These are phyloP conservation scores for Etheostoma spectabile DNA, from an alignment of 2,113 vertebrate genomes.

Conservation along the genomic window DNA sequence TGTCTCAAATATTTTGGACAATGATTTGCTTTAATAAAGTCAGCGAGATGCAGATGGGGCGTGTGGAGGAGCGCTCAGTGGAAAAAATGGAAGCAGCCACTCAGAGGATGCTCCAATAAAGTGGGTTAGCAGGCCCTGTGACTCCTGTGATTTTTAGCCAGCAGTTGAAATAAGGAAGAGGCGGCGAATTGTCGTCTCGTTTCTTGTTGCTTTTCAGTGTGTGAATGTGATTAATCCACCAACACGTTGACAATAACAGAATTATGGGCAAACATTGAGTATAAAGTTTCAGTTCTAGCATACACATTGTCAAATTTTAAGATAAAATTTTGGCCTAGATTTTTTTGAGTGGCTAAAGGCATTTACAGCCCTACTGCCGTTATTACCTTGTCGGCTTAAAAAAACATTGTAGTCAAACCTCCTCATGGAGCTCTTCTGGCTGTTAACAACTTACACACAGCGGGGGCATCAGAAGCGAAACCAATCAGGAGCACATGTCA, in stretches of 20 bases:
- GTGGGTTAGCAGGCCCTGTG: conserved; percentile 24
- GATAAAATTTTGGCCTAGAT: conserved; percentile 27
- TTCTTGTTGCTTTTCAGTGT: not conserved
- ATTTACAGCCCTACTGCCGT: conserved; percentile 1
- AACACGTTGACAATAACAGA: conserved; percentile 1
- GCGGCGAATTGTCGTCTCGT: not conserved
- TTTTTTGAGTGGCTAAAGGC: conserved; percentile 20
- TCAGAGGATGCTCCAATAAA: not conserved
- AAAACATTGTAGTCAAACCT: conserved; percentile 6
- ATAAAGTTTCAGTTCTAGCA: not conserved
- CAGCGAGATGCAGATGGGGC: not conserved
- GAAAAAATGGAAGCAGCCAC: conserved; percentile 6
- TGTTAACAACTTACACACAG: conserved; percentile 19
- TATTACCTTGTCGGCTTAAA: conserved; percentile 13
- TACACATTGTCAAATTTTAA: conserved; percentile 21
- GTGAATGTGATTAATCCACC: conserved; percentile 24
- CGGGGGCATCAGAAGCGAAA: conserved; percentile 38
- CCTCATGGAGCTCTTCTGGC: conserved; percentile 17
- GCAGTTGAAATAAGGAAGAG: conserved; percentile 2
- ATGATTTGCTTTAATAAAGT: conserved; percentile 18
- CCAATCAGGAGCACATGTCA: conserved; percentile 69
- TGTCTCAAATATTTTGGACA: not conserved
- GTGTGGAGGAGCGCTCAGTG: not conserved
- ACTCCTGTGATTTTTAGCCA: conserved; percentile 25
- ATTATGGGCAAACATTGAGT: conserved; percentile 3